Evolutionary conservation across 2,113 vertebrate genomes (phyloP).

Genomic region (Macaca fascicularis): T2T-MFA8v1.1 NC_088389.1:83547501-83548000

Average conservation of each 20-base stretch:
- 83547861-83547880: neutral
- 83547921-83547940: neutral
- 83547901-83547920: neutral
- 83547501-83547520: neutral
- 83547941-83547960: neutral
- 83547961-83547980: neutral
- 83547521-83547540: neutral
- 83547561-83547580: neutral
- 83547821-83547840: neutral
- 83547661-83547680: neutral
- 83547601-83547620: neutral
- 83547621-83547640: neutral
- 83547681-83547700: neutral
- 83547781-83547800: neutral
- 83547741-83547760: neutral
- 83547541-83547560: neutral
- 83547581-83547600: neutral
- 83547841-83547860: neutral
- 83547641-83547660: neutral
- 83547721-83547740: neutral
- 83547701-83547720: neutral
- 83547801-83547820: neutral
- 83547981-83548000: neutral
- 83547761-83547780: neutral
- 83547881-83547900: neutral